These are phyloP conservation scores for Choloepus didactylus DNA, from an alignment of 2,797 vertebrate species.

Conservation along the genomic window DNA sequence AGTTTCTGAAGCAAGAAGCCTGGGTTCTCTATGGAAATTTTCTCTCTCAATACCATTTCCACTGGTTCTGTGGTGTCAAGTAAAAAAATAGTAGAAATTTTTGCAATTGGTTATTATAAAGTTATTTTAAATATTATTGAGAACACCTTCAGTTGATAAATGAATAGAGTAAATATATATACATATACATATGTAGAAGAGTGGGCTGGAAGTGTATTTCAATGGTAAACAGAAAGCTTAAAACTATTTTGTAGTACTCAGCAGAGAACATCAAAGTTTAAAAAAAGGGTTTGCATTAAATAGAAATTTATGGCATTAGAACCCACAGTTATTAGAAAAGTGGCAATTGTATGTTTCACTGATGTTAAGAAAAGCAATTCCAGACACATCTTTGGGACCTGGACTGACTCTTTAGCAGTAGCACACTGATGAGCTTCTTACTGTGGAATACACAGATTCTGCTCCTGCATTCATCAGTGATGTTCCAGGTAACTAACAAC, in stretches of 20 bases:
- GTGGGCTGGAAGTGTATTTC: neutral
- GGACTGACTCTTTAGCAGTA: neutral
- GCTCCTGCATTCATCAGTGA: neutral
- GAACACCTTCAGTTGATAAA: neutral
- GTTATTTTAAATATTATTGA: neutral
- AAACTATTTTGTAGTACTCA: neutral
- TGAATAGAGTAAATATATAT: accelerated
- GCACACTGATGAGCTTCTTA: neutral
- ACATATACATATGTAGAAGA: neutral
- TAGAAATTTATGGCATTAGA: neutral
- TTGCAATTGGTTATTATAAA: neutral
- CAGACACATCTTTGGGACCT: accelerated
- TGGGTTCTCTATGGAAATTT: neutral
- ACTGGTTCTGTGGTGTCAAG: neutral
- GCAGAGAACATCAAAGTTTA: neutral
- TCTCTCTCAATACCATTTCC: neutral
- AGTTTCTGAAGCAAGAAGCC: neutral
- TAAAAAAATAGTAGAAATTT: neutral
- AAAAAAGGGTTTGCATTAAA: neutral
- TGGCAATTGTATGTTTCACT: neutral
- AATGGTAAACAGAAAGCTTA: neutral
- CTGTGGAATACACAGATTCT: neutral
- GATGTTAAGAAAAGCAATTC: neutral
- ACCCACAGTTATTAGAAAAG: neutral
- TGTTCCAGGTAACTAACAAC: too few relatives aligned